A percentile compares a stretch with the other conserved stretches of the same genome.
phyloP scores from a whole-genome alignment of 2,888 invertebrate genomes.

The Patella depressa region DNA sequence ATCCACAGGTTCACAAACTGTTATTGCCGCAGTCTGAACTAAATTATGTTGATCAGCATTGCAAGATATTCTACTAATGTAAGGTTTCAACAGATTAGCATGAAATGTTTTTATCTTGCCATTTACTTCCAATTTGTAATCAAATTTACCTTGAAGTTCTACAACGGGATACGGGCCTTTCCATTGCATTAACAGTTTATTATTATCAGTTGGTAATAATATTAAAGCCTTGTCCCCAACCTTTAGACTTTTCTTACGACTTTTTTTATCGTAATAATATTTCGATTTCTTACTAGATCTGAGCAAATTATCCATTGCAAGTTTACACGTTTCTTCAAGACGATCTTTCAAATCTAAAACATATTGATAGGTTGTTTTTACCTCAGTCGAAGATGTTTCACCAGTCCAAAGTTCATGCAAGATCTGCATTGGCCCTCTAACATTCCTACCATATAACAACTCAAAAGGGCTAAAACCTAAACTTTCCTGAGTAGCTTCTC shows the following conservation, averaged over 20 bases:
- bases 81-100: not conserved
- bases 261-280: conserved; percentile 30
- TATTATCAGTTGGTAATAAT: conserved; percentile 32
- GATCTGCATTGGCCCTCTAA: conserved; percentile 31
- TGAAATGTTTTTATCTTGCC: conserved; percentile 3
- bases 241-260: conserved; percentile 21
- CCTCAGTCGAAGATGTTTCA: conserved; percentile 5
- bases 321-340: conserved; percentile 20
- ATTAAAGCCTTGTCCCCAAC: conserved; percentile 35
- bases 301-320: conserved; percentile 29
- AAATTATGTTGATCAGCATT: not conserved
- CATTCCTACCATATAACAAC: conserved; percentile 27
- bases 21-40: not conserved
- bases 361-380: conserved; percentile 12
- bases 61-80: not conserved
- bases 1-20: not conserved
- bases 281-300: conserved; percentile 14
- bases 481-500: conserved; percentile 31
- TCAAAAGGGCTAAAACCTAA: conserved; percentile 37
- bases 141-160: conserved; percentile 13
- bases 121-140: not conserved
- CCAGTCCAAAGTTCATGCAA: conserved; percentile 20
- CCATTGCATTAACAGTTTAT: conserved; percentile 36
- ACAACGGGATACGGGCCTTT: too few species aligned
- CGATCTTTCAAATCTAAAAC: conserved; percentile 22